Evolutionary conservation across 2,797 vertebrate species (phyloP), one percentile per base, ranked within the genome.

Genomic region (Hippocampus kuda): DNA sequence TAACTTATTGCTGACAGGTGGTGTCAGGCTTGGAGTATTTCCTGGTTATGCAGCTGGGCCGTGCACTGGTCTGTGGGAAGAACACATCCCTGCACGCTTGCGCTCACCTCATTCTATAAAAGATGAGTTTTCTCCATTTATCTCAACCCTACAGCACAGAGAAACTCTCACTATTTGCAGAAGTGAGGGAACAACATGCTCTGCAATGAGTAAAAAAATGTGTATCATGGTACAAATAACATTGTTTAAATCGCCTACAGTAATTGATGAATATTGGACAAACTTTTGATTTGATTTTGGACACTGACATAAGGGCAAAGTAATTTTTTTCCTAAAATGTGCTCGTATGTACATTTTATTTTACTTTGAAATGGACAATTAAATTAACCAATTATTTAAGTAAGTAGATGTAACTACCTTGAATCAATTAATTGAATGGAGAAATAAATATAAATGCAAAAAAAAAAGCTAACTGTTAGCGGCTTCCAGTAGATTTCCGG

Each of bases 21-120:
- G 82, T 81, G 10, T 72, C 70, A 0, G 81, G 82, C 11, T 61
- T 80, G 24, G 81, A 84, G 6, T 86, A 77, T 73, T 81, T 85
- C 49, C 73, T 84, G 61, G 78, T 83, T 0, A 22, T 79, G 66
- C 56, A 67, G 42, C 70, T 84, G 44, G 71, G 67, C 22, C 71
- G 65, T 3, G 69, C 71, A 0, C 4, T 22, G 68, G 22, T 63
- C 38, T 84, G 79, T 67, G 70, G 49, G 59, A 72, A 24, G 12
- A 66, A 5, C 18, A 22, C 26, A 1, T 12, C 8, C 1, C 3
- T 12, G 11, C 20, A 74, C 0, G 24, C 56, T 15, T 78, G 79
- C 68, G 63, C 24, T 49, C 49, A 68, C 46, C 41, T 24, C 13
- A 24, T 24, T 64, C n/a, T 3, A 48, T 26, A 38, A 11, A 3